Conservation (phyloP, 1,140 invertebrate genomes). For the Schlechtendalia chinensis region DNA sequence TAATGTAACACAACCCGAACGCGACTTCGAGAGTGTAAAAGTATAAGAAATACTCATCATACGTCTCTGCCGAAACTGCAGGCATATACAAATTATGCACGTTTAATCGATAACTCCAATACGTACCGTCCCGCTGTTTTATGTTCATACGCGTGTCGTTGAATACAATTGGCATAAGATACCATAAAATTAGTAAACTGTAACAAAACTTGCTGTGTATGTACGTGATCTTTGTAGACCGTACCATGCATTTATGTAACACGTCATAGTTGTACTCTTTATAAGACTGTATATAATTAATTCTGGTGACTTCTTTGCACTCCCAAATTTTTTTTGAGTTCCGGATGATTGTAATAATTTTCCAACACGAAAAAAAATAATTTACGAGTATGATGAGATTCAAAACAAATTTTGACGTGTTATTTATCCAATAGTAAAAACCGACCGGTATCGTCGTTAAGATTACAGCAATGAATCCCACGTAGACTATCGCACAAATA, state of each 20-base stretch:
- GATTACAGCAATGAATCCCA: neutral
- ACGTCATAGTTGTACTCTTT: neutral
- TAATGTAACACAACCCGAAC: neutral
- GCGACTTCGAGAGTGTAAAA: neutral
- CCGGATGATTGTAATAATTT: neutral
- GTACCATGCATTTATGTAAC: neutral
- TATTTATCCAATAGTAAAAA: neutral
- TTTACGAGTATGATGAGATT: neutral
- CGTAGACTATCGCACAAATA: neutral
- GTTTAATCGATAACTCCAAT: neutral
- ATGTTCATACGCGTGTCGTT: neutral
- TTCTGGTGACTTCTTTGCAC: neutral
- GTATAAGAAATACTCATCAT: neutral
- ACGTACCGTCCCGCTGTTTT: neutral
- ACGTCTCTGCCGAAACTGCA: neutral
- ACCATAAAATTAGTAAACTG: neutral
- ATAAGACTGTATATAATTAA: neutral
- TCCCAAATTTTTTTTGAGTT: neutral
- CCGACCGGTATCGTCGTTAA: neutral
- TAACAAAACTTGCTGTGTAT: neutral
- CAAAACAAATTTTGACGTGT: neutral
- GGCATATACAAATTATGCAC: neutral
- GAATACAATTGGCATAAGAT: neutral
- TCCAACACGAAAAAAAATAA: neutral
- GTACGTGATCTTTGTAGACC: neutral